Percentiles rank a stretch among this genome's conserved stretches.
Conservation (phyloP, 2,888 invertebrate species). For the Drosophila antonietae region DNA sequence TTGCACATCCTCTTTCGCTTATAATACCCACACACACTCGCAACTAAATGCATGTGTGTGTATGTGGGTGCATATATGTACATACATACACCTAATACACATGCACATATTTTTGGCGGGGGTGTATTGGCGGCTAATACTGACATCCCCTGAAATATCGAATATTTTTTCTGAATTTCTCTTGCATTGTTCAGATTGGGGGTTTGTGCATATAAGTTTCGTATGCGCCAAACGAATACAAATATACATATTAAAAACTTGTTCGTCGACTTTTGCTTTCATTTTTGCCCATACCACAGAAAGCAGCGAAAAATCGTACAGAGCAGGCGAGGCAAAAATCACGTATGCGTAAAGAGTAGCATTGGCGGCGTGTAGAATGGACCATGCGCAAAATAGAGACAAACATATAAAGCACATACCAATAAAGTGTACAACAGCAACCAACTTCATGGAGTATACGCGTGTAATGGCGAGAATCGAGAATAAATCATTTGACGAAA, state of each 20-base stretch:
- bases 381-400: slow-evolving; percentile 46
- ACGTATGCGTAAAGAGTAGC: slow-evolving; percentile 66
- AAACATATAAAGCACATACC: slow-evolving; percentile 34
- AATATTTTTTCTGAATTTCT: slow-evolving; percentile 30
- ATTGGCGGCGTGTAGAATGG: slow-evolving; percentile 25
- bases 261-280: slow-evolving; percentile 83
- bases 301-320: slow-evolving; percentile 65
- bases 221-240: slow-evolving; percentile 30
- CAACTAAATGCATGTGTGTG: slow-evolving; percentile 17
- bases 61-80: slow-evolving; percentile 19
- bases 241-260: slow-evolving; percentile 60
- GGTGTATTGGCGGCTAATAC: slow-evolving; percentile 33
- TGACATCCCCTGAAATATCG: slow-evolving; percentile 57
- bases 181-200: slow-evolving; percentile 19
- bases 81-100: slow-evolving; percentile 2
- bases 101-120: slow-evolving; percentile 36
- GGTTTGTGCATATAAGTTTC: slow-evolving; percentile 15
- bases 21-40: neutral
- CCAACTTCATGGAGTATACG: slow-evolving; percentile 71
- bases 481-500: slow-evolving; percentile 73
- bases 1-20: slow-evolving; percentile 19
- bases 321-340: slow-evolving; percentile 64
- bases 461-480: slow-evolving; percentile 42
- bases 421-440: slow-evolving; percentile 36
- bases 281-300: slow-evolving; percentile 60